These are phyloP conservation scores for Galerucella pusilla DNA, from an alignment of 2,888 invertebrate genomes.

Conservation along the genomic window DNA sequence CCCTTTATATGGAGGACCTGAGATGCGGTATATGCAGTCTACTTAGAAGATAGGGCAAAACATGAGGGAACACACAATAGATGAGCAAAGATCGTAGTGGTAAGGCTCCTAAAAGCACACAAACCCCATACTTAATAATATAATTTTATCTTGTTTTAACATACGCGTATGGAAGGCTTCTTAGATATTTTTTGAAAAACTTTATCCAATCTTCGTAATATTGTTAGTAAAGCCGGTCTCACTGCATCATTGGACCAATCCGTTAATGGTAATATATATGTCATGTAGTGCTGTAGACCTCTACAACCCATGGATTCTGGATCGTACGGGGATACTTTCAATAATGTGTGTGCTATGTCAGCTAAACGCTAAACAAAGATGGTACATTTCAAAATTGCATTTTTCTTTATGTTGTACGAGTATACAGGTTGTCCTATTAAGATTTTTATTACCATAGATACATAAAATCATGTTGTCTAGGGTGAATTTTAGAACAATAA, in stretches of 20 bases:
- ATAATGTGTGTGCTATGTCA: slow-evolving; percentile 94
- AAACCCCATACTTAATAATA: too few relatives aligned
- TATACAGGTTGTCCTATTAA: too few relatives aligned
- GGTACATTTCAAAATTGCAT: background rate
- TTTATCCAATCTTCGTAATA: slow-evolving; percentile 92
- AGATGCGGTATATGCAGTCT: too few relatives aligned
- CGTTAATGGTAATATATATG: slow-evolving; percentile 90
- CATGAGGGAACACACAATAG: too few relatives aligned
- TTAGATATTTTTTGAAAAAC: slow-evolving; percentile 98
- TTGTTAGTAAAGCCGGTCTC: slow-evolving; percentile 90
- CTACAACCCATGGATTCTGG: slow-evolving; percentile 96
- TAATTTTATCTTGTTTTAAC: slow-evolving; percentile 11
- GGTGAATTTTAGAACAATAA: too few relatives aligned
- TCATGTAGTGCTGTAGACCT: slow-evolving; percentile 93
- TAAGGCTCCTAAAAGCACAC: too few relatives aligned
- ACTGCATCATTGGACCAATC: slow-evolving; percentile 96
- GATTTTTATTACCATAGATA: too few relatives aligned
- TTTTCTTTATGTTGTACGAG: too few relatives aligned
- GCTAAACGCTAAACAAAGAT: slow-evolving; percentile 79
- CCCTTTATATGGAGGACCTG: too few relatives aligned
- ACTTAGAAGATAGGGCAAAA: too few relatives aligned
- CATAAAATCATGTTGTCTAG: too few relatives aligned
- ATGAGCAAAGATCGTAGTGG: too few relatives aligned
- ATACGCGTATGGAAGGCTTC: slow-evolving; percentile 88
- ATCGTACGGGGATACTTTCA: slow-evolving; percentile 98